Percentiles rank a stretch among this genome's conserved stretches.
Evolutionary conservation across 2,797 vertebrate genomes (phyloP).

Genomic region (Squalus acanthias): DNA sequence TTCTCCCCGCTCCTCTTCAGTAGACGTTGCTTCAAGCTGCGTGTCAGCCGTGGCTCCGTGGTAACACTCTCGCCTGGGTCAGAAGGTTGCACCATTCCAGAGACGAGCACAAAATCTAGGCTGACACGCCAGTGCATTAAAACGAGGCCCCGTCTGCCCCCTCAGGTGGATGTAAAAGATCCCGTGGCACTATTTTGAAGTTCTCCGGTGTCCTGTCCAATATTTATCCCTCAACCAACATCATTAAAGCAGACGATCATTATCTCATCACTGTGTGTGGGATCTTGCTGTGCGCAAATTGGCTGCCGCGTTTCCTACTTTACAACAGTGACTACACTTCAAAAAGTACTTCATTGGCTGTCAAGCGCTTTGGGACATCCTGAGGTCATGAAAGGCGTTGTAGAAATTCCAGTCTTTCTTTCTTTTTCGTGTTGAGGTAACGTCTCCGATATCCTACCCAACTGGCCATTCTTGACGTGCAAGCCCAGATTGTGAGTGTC

Average conservation of each 20-base stretch:
- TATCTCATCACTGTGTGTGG: too few species aligned
- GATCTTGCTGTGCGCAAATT: too few species aligned
- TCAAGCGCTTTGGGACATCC: background rate
- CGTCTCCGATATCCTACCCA: background rate
- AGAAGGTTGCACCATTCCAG: background rate
- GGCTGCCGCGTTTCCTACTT: too few species aligned
- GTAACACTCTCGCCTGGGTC: background rate
- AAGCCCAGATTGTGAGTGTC: background rate
- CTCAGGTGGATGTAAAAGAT: too few species aligned
- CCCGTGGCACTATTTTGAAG: too few species aligned
- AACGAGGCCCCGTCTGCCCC: too few species aligned
- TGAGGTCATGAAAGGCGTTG: background rate
- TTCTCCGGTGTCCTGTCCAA: too few species aligned
- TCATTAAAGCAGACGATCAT: background rate
- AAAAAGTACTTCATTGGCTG: background rate
- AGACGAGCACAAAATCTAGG: background rate
- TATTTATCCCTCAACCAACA: too few species aligned
- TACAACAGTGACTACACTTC: too few species aligned
- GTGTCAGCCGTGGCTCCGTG: background rate
- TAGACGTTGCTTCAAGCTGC: background rate
- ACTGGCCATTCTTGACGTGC: background rate
- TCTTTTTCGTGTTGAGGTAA: background rate
- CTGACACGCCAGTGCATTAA: background rate
- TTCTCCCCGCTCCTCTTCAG: background rate
- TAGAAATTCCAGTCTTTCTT: background rate